Evolutionary conservation across 2,797 vertebrate genomes (phyloP).

Genomic region (Spinus olivaceus): DNA sequence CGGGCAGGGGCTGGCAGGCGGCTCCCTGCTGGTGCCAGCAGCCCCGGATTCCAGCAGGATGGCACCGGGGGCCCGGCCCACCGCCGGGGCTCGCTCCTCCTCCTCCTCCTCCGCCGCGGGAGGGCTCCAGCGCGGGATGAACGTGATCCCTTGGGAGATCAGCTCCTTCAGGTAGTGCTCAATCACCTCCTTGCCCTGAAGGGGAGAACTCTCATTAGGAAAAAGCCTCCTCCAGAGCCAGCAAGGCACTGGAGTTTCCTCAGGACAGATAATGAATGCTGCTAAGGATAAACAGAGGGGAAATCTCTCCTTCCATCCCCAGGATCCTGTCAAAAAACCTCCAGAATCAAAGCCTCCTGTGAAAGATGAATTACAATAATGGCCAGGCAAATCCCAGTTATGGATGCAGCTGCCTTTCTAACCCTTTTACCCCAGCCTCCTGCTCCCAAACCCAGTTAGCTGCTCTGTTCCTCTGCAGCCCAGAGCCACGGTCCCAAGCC

Average conservation of each 20-base stretch:
- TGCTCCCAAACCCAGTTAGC: neutral
- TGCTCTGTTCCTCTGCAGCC: neutral
- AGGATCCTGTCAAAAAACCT: neutral
- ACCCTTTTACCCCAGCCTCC: neutral
- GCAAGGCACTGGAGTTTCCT: neutral
- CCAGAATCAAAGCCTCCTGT: neutral
- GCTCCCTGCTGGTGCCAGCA: neutral
- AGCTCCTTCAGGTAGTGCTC: slow-evolving; percentile 82
- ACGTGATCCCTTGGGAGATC: slow-evolving; percentile 77
- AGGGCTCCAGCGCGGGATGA: slow-evolving; percentile 79
- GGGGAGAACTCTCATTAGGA: neutral
- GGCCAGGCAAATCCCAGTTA: neutral
- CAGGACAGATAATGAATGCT: neutral
- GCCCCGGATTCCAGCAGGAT: neutral
- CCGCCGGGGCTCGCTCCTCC: neutral
- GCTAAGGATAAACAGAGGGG: neutral
- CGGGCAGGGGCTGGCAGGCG: neutral
- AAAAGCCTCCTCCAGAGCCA: neutral
- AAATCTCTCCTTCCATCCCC: neutral
- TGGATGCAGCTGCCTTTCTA: neutral
- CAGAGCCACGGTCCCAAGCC: neutral
- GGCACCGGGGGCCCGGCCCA: accelerated
- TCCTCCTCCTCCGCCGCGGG: neutral
- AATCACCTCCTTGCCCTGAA: slow-evolving; percentile 85
- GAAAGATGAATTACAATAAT: neutral